Evolutionary conservation across 2,888 invertebrate genomes (phyloP).

Genomic region (Cheilosia urbana): DNA sequence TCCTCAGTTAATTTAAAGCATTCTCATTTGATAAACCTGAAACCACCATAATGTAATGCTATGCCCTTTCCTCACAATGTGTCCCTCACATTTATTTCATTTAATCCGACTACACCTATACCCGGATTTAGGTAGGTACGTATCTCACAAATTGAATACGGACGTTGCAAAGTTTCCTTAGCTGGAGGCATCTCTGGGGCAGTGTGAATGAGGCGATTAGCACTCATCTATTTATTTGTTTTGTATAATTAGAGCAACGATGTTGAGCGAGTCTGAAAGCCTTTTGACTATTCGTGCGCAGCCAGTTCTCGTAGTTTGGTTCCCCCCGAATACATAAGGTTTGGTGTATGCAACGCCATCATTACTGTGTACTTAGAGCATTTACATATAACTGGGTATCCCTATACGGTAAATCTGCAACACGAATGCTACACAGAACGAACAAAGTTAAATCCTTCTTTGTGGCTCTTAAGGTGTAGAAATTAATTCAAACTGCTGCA

Average conservation of each 20-base stretch:
- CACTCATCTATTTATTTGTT: conserved; percentile 56
- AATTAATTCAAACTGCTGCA: conserved; percentile 6
- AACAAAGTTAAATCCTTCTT: conserved; percentile 18
- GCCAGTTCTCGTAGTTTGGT: not conserved
- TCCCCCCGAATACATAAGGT: not conserved
- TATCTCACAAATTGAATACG: conserved; percentile 27
- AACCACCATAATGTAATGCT: no score
- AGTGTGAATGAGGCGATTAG: conserved; percentile 21
- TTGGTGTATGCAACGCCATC: not conserved
- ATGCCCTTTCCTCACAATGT: not conserved
- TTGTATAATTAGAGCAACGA: conserved; percentile 51
- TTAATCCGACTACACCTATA: not conserved
- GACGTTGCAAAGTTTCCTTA: conserved; percentile 9
- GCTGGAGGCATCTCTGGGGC: not conserved
- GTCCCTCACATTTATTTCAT: not conserved
- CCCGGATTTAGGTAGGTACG: conserved; percentile 3
- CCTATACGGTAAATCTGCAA: not conserved
- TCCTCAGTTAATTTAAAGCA: conserved; percentile 13
- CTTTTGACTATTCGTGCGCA: conserved; percentile 15
- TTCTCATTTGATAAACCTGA: conserved; percentile 4
- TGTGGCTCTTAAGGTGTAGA: conserved; percentile 29
- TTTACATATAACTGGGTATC: not conserved
- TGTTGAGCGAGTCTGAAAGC: conserved; percentile 5
- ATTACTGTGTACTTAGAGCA: conserved; percentile 1
- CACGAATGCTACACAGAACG: not conserved